These are phyloP conservation scores for Papilio machaon DNA, from an alignment of 1,140 invertebrate genomes.

Conservation along the genomic window DNA sequence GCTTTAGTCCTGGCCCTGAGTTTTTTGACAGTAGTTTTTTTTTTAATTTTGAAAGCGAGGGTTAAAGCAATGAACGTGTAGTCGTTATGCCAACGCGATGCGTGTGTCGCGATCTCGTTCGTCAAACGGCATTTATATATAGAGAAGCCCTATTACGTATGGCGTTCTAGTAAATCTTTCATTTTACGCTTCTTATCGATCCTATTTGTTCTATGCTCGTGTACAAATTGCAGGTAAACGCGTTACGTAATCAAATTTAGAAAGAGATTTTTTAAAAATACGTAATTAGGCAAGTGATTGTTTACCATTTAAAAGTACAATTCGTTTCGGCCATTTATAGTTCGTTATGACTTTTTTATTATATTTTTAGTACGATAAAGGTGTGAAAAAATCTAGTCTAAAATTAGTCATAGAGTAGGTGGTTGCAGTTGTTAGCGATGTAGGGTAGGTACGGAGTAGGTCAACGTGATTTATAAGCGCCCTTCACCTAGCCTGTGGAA, in stretches of 20 bases:
- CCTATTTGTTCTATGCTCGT: constrained; percentile 41
- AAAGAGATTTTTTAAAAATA: constrained; percentile 13
- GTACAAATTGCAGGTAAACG: constrained; percentile 23
- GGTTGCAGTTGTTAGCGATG: not conserved
- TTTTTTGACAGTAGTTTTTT: constrained; percentile 36
- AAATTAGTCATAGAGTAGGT: not conserved
- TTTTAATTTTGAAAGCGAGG: constrained; percentile 51
- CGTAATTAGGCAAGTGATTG: not conserved
- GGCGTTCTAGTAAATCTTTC: constrained; percentile 41
- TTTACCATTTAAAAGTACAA: not conserved
- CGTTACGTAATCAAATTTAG: constrained; percentile 16
- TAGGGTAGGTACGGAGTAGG: not conserved
- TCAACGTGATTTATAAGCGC: constrained; percentile 1
- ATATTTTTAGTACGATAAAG: not conserved
- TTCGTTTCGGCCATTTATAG: not conserved
- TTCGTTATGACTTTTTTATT: not conserved
- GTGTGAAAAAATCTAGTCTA: not conserved
- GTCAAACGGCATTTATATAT: constrained; percentile 46
- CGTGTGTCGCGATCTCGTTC: constrained; percentile 24
- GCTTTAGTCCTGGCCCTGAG: constrained; percentile 72
- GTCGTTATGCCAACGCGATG: constrained; percentile 41
- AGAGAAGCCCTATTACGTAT: constrained; percentile 60
- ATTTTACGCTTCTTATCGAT: constrained; percentile 47
- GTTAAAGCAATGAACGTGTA: constrained; percentile 79
- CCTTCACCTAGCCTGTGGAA: constrained; percentile 1